A percentile compares a stretch with the other conserved stretches of the same genome.
Evolutionary conservation across 2,797 vertebrate genomes (phyloP).

Genomic region (Phrynocephalus forsythii): DNA sequence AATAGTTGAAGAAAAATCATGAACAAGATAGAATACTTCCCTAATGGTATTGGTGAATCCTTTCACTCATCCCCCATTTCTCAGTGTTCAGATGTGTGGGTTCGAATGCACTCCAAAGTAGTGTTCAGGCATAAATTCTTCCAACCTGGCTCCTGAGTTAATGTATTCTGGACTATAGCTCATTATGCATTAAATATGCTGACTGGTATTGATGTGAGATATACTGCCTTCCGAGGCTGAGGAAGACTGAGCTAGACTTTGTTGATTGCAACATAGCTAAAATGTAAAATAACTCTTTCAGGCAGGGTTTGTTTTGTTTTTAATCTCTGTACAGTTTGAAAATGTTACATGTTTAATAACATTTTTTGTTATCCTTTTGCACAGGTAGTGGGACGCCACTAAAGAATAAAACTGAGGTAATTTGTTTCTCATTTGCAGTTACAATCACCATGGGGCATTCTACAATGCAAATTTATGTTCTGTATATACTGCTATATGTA

Average conservation of each 20-base stretch:
- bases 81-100: no score
- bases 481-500: not conserved
- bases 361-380: conserved; percentile 29
- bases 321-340: not conserved
- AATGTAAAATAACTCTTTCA: not conserved
- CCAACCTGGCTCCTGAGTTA: no score
- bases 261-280: not conserved
- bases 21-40: no score
- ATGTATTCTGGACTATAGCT: no score
- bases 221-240: no score
- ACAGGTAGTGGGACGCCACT: conserved; percentile 63
- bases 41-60: no score
- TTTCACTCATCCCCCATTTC: no score
- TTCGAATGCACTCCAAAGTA: no score
- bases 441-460: not conserved
- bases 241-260: not conserved
- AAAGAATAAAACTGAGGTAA: conserved; percentile 77
- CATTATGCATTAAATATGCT: no score
- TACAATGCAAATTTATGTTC: not conserved
- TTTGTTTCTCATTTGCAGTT: conserved; percentile 15
- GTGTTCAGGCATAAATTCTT: no score
- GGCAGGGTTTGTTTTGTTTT: not conserved
- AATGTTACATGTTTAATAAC: not conserved
- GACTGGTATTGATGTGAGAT: no score
- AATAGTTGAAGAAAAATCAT: no score